Percentiles rank a stretch among this genome's conserved stretches.
Evolutionary conservation across 2,797 vertebrate species (phyloP).

Genomic region (Spheniscus humboldti): DNA sequence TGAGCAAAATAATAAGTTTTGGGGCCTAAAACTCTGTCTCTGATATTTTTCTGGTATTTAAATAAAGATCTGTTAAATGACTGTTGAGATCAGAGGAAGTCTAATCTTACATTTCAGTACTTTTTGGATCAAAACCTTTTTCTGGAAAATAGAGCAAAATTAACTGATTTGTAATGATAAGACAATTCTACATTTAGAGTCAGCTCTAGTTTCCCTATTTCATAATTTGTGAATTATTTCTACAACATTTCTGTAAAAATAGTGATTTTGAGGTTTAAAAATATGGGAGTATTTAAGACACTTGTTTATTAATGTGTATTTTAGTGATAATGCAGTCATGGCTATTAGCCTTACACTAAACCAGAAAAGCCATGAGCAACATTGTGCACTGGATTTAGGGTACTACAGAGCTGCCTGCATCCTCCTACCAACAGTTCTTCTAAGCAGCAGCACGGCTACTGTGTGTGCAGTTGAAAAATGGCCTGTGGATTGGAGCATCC

Average conservation of each 20-base stretch:
- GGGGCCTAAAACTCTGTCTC: not conserved
- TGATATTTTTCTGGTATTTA: not conserved
- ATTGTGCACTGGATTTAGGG: not conserved
- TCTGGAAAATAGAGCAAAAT: not conserved
- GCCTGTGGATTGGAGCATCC: not conserved
- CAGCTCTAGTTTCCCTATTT: not conserved
- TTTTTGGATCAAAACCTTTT: not conserved
- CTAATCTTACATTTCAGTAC: not conserved
- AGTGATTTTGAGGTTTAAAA: not conserved
- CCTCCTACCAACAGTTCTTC: not conserved
- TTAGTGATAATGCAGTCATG: not conserved
- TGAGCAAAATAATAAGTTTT: not conserved
- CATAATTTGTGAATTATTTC: not conserved
- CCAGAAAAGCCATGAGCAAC: not conserved
- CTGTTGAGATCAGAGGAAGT: not conserved
- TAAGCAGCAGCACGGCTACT: not conserved
- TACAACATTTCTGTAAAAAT: not conserved
- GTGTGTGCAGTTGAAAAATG: not conserved
- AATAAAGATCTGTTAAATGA: not conserved
- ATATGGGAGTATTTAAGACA: not conserved
- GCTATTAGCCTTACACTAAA: not conserved
- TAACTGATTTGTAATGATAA: not conserved
- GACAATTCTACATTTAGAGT: not conserved
- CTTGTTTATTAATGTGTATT: not conserved
- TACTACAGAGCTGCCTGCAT: not conserved